Conservation (phyloP, 2,113 vertebrate species). For the Aptenodytes forsteri region DNA sequence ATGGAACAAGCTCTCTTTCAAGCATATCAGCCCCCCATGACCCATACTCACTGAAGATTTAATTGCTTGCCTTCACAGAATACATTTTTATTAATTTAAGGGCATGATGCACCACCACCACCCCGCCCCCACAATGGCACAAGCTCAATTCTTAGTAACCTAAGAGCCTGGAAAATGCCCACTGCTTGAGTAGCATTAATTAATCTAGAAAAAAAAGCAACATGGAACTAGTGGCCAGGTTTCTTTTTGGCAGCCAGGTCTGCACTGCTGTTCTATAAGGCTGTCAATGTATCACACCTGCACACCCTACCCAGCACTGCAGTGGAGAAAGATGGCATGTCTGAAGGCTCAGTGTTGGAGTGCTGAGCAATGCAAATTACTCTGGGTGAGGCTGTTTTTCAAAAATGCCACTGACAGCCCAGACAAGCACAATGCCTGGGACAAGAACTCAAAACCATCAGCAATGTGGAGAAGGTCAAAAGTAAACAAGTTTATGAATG, state of each 20-base stretch:
- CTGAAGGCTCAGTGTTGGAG: background rate
- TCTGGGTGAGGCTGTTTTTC: background rate
- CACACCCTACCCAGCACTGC: background rate
- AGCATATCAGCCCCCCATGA: background rate
- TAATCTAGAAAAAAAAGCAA: background rate
- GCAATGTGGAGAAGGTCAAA: constrained; percentile 47
- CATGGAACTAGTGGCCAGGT: background rate
- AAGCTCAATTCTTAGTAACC: background rate
- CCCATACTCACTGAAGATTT: background rate
- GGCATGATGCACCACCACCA: background rate
- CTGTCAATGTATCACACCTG: background rate
- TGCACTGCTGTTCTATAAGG: background rate
- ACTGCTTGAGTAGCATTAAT: background rate
- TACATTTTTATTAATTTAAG: background rate
- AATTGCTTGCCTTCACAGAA: background rate
- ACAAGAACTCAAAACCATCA: constrained; percentile 10
- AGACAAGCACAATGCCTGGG: background rate
- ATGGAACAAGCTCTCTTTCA: background rate
- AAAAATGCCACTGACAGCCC: constrained; percentile 14
- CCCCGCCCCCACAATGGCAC: rapidly evolving
- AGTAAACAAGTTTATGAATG: constrained; percentile 63
- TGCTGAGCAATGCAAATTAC: background rate
- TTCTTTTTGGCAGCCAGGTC: background rate
- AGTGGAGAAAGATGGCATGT: background rate
- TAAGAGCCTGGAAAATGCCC: background rate